Evolutionary conservation across 92 coral and sea anemone genomes (phyloP).

Genomic region (Anthopleura xanthogrammica): DNA sequence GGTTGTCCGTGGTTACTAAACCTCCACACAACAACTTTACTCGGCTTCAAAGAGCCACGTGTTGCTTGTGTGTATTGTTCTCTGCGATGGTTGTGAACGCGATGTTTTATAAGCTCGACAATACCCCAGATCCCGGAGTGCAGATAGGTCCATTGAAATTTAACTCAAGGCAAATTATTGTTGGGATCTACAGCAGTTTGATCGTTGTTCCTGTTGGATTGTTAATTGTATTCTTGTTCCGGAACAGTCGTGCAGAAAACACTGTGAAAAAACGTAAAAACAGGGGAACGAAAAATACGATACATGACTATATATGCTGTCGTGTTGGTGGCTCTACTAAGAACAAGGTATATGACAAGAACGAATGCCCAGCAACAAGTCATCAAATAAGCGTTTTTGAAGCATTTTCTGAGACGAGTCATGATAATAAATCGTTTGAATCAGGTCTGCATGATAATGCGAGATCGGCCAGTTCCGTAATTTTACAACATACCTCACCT

Average conservation of each 20-base stretch:
- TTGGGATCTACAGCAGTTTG: slow-evolving; percentile 69
- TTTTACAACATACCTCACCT: not conserved
- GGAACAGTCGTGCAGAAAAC: slow-evolving; percentile 35
- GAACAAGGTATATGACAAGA: not conserved
- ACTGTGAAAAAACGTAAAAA: not conserved
- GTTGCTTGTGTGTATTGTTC: slow-evolving; percentile 63
- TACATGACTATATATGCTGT: not conserved
- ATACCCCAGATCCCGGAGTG: slow-evolving; percentile 62
- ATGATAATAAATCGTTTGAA: not conserved
- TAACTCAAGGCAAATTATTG: slow-evolving; percentile 69
- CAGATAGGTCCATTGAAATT: slow-evolving; percentile 82
- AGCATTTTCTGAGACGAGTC: not conserved
- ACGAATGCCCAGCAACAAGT: not conserved
- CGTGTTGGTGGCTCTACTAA: not conserved
- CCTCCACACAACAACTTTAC: slow-evolving; percentile 72
- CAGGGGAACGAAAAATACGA: not conserved
- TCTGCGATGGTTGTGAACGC: slow-evolving; percentile 83
- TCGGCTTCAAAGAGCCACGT: slow-evolving; percentile 78
- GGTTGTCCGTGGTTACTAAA: slow-evolving; percentile 82
- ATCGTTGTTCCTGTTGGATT: slow-evolving; percentile 77
- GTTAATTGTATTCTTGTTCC: slow-evolving; percentile 57
- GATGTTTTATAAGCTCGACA: slow-evolving; percentile 60
- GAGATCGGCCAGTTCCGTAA: not conserved
- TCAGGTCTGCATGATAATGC: not conserved
- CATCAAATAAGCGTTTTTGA: not conserved